These are phyloP conservation scores for Aurelia sp. DNA, from an alignment of 30 jellyfish, hydroid and myxozoan genomes.

Conservation along the genomic window DNA sequence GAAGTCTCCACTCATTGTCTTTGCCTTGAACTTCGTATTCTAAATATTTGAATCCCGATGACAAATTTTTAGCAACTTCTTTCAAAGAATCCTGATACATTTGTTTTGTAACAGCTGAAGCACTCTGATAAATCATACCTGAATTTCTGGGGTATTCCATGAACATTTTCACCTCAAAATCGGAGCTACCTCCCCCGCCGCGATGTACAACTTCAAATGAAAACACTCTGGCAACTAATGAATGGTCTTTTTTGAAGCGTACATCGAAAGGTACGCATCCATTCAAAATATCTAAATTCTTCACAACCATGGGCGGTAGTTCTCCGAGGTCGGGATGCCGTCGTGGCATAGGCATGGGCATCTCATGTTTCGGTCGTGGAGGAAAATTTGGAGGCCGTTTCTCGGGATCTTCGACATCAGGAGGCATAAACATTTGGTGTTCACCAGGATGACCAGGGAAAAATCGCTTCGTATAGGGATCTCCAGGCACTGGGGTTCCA, in stretches of 20 bases:
- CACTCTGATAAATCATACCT: constrained; percentile 85
- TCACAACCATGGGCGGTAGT: constrained; percentile 85
- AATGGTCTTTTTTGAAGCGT: constrained; percentile 93
- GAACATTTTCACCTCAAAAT: constrained; percentile 85
- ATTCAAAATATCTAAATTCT: constrained; percentile 80
- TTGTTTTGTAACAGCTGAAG: constrained; percentile 93
- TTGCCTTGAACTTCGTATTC: constrained; percentile 95
- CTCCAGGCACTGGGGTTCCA: constrained; percentile 75
- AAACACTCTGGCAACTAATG: constrained; percentile 88
- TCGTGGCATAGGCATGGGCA: constrained; percentile 83
- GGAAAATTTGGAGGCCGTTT: constrained; percentile 58
- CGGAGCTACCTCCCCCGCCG: constrained; percentile 74
- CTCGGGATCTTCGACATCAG: constrained; percentile 79
- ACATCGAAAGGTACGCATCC: constrained; percentile 95
- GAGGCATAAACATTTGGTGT: constrained; percentile 66
- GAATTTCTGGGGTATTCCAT: constrained; percentile 95
- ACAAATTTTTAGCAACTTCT: constrained; percentile 83
- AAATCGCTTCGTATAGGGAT: constrained; percentile 70
- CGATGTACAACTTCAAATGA: constrained; percentile 94
- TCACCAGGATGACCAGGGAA: constrained; percentile 84
- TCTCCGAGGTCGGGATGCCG: constrained; percentile 89
- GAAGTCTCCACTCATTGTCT: constrained; percentile 89
- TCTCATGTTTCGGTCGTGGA: constrained; percentile 60
- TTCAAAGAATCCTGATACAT: constrained; percentile 94
- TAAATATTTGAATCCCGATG: constrained; percentile 93